These are phyloP conservation scores for Elephas maximus DNA, from an alignment of 2,113 vertebrate species.

Conservation along the genomic window DNA sequence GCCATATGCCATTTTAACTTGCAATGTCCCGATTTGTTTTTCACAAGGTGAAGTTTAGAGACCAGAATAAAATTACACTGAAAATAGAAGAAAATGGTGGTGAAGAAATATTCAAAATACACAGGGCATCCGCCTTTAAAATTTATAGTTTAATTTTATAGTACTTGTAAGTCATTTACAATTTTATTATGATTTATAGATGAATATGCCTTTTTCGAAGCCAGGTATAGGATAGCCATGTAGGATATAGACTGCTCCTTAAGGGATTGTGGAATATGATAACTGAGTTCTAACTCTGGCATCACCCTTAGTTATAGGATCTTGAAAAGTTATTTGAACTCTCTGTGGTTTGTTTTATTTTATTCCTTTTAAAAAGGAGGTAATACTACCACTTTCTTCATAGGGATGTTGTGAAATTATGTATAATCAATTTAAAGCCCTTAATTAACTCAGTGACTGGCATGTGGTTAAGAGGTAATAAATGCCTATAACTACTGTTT, in stretches of 20 bases:
- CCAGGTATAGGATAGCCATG: neutral
- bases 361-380: conserved; percentile 5
- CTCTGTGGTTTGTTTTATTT: conserved; percentile 21
- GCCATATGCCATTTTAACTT: conserved; percentile 21
- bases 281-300: neutral
- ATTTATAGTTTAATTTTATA: conserved; percentile 29
- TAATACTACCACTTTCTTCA: neutral
- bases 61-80: conserved; percentile 28
- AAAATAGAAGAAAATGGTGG: neutral
- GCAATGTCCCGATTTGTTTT: conserved; percentile 48
- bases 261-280: neutral
- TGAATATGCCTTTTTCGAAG: neutral
- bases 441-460: neutral
- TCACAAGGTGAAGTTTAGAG: conserved; percentile 31
- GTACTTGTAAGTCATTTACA: neutral
- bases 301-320: neutral
- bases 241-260: neutral
- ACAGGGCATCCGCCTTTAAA: neutral
- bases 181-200: neutral
- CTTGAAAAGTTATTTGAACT: conserved; percentile 50
- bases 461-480: neutral
- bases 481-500: neutral
- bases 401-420: neutral
- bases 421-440: neutral
- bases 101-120: conserved; percentile 23